Base-by-base conservation (phyloP, 2,888 invertebrate genomes). In the Chrysopilus asiliformis region DNA sequence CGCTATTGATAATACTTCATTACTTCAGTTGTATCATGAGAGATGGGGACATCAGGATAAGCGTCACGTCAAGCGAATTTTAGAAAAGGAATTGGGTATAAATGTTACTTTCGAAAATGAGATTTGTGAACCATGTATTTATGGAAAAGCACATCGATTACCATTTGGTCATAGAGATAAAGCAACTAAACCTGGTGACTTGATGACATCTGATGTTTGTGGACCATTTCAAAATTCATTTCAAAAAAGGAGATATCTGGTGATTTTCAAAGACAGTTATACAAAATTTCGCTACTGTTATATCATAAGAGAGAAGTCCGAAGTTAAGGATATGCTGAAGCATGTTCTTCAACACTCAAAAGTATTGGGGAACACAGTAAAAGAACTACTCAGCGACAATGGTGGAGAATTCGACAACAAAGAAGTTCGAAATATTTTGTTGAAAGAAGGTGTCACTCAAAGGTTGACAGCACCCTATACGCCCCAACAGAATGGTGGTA, bases 401-500 rank as follows among this genome's bases (percentile, higher is more conserved):
- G 22, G 10, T 8, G 22, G 22, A 22, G 7, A 22, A 22, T 22
- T 22, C 22, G 22, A 22, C 27, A 10, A n/a, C 12, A 7, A 27
- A 27, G 9, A 27, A n/a, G 17, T 31, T 18, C 17, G 12, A 30
- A 12, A 27, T 13, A 8, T 27, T 14, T 27, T 15, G 13, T 17
- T 15, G 30, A 30, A 15, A 15, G 16, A 7, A 15, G 16, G 5
- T n/a, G 16, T 30, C 30, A 30, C n/a, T 5, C n/a, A 30, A 15
- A 30, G 16, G 5, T 15, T 30, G 30, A 28, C 25, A 22, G 29
- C 18, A 7, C 25, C 34, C 10, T 46, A 47, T 24, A 39, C 45
- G 16, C 46, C 48, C 7, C 40, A 48, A 14, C 50, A 49, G 39
- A 50, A 49, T 30, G 47, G 50, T 9, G 38, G 47, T 7, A 45